Base-by-base conservation (phyloP, 2,797 vertebrate genomes). In the Acanthurus lineatus region DNA sequence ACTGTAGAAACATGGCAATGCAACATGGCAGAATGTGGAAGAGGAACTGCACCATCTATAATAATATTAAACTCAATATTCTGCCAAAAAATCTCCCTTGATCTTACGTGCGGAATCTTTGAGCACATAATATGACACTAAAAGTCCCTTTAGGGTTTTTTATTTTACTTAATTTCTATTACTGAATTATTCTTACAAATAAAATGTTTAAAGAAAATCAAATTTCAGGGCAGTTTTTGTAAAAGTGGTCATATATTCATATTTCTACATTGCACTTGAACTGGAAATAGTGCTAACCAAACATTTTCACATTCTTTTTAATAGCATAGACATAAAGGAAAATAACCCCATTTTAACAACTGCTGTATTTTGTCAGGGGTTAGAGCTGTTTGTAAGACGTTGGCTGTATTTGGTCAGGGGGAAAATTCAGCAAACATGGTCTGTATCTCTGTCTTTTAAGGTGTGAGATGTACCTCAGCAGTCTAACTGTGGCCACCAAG, bases 401-500 rank as follows among this genome's bases (percentile, higher is more conserved):
- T 70, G 38, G 28, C 16, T 73, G 20, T 60, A 22, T 75, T 56
- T 51, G 42, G 56, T 74, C 77, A 25, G 35, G 77, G 5, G 81
- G 73, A 57, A 76, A 65, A 79, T 65, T 69, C 66, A 66, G 73
- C 57, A 86, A 77, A 77, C 77, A 76, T 8, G 19, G 42, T 47
- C 25, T 73, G 17, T 68, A 76, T 65, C 32, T 64, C 49, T 77
- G 61, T 47, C 65, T 83, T 80, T 90, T 49, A 72, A 82, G 71
- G 51, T 58, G 16, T 57, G 38, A 72, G 42, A 69, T 76, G 61
- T 49, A 28, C 57, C 65, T 68, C 79, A 49, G 56, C 25, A 70
- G 87, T 69, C 67, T 49, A 67, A 73, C 75, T 42, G 19, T 42
- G 73, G 81, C 73, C 92, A 88, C 87, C 59, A 48, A 84, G 84